A percentile compares a stretch with the other conserved stretches of the same genome.
Evolutionary conservation across 2,113 vertebrate genomes (phyloP).

Genomic region (Odocoileus virginianus): DNA sequence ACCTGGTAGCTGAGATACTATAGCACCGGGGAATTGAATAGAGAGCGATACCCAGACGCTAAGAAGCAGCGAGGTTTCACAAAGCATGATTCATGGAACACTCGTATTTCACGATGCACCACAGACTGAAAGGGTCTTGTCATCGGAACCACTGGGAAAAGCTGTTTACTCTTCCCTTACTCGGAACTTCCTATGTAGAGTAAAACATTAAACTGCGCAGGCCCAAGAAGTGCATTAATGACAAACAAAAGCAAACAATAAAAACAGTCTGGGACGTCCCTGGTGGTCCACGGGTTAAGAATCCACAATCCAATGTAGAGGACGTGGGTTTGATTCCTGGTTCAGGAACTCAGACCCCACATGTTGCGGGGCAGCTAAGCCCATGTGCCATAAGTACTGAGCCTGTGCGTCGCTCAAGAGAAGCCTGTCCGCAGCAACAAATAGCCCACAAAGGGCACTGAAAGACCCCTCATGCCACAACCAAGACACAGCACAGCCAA

Average conservation of each 20-base stretch:
- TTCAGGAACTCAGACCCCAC: not conserved
- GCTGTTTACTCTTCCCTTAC: not conserved
- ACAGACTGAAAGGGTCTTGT: fast-evolving
- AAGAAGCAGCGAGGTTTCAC: not conserved
- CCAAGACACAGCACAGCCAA: not conserved
- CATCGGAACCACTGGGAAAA: not conserved
- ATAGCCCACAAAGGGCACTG: not conserved
- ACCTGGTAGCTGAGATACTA: not conserved
- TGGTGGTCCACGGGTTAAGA: not conserved
- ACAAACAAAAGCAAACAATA: not conserved
- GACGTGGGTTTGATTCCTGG: not conserved
- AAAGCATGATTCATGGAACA: fast-evolving
- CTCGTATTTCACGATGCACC: not conserved
- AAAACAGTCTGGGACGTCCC: not conserved
- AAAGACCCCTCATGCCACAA: not conserved
- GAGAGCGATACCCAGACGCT: not conserved
- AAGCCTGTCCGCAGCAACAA: not conserved
- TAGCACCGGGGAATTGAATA: fast-evolving
- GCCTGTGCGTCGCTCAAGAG: not conserved
- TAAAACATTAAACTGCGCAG: not conserved
- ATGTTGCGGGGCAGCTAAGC: not conserved
- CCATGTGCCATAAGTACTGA: fast-evolving
- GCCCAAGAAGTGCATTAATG: not conserved
- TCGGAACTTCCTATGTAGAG: not conserved
- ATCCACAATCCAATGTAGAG: not conserved